Conservation (phyloP, 2,113 vertebrate genomes). For the Smithornis capensis region DNA sequence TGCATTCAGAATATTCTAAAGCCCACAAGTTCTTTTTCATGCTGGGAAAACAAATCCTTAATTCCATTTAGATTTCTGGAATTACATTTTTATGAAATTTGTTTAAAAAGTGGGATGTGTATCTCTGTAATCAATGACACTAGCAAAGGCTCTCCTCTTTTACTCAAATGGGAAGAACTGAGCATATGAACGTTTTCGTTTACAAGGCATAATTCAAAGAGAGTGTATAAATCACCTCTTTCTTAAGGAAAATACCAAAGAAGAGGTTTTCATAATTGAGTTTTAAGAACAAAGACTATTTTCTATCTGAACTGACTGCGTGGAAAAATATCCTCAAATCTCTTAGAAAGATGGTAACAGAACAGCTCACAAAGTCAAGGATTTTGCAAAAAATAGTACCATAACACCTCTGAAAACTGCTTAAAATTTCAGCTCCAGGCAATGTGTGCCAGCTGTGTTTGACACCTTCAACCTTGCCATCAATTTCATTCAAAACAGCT, state of each 20-base stretch:
- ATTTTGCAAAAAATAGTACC: background rate
- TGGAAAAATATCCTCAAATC: background rate
- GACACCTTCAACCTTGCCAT: background rate
- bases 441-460: background rate
- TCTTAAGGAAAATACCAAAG: background rate
- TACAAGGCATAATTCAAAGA: background rate
- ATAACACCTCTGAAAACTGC: background rate
- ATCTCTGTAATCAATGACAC: background rate
- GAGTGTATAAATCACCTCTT: background rate
- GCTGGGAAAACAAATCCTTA: background rate
- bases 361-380: background rate
- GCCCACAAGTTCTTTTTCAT: background rate
- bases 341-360: background rate
- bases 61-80: background rate
- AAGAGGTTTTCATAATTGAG: background rate
- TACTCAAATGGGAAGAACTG: background rate
- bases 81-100: constrained; percentile 5
- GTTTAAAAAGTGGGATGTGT: background rate
- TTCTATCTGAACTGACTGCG: background rate
- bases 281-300: background rate
- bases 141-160: background rate
- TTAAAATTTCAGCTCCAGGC: background rate
- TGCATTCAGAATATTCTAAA: background rate
- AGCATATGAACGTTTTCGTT: background rate
- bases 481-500: background rate